These are phyloP conservation scores for Lemur catta DNA, from an alignment of 2,797 vertebrate genomes.

Conservation along the genomic window DNA sequence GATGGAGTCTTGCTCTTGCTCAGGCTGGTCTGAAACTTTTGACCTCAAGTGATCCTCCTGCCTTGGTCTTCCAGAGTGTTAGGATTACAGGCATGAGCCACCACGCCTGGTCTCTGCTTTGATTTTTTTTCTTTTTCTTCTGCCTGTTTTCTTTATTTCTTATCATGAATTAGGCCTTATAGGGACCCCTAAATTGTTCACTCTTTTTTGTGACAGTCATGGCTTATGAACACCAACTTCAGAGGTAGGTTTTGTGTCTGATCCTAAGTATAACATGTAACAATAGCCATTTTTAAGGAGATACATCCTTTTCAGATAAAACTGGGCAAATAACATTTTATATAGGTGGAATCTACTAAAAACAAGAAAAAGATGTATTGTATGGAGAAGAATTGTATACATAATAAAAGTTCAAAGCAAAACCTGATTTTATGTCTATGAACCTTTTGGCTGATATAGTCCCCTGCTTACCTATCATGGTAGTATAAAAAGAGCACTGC, in stretches of 20 bases:
- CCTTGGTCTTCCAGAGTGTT: no score
- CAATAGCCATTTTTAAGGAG: not conserved
- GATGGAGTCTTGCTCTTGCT: no score
- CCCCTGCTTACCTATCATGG: not conserved
- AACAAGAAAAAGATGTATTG: not conserved
- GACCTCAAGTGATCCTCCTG: no score
- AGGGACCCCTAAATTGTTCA: not conserved
- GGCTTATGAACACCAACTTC: not conserved
- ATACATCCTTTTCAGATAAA: slow-evolving; percentile 14
- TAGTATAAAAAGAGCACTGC: not conserved
- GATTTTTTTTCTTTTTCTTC: not conserved
- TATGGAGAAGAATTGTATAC: not conserved
- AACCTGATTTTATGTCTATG: not conserved
- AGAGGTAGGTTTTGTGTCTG: not conserved
- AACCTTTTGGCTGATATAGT: not conserved
- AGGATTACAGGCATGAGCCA: no score
- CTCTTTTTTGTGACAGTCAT: not conserved
- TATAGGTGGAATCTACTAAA: not conserved
- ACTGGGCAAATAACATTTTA: not conserved
- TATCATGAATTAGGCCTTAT: not conserved
- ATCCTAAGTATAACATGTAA: not conserved
- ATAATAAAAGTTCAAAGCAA: not conserved
- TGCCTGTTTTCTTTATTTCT: not conserved
- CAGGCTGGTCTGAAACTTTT: no score
- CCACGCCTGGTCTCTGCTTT: not conserved